Percentiles rank a stretch among this genome's conserved stretches.
phyloP scores from a whole-genome alignment of 1,140 invertebrate genomes.

The Diabrotica virgifera region DNA sequence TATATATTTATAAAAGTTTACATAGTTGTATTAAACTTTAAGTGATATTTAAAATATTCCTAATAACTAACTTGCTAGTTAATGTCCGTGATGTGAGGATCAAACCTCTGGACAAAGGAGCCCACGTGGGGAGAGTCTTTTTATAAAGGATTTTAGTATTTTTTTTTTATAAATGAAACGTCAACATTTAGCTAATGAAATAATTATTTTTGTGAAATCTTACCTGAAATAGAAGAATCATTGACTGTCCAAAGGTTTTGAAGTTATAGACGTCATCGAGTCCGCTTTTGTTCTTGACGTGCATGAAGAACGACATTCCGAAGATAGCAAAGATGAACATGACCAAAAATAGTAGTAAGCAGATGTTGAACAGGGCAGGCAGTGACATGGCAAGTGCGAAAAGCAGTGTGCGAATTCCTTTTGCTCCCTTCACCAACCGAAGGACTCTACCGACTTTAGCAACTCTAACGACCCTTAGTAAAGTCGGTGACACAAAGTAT shows the following conservation, averaged over 20 bases:
- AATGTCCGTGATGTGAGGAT: too few species aligned
- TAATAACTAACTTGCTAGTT: too few species aligned
- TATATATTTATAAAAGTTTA: too few species aligned
- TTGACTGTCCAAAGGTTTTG: slow-evolving; percentile 96
- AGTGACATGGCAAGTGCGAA: slow-evolving; percentile 98
- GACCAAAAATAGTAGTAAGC: slow-evolving; percentile 93
- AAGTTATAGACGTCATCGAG: slow-evolving; percentile 98
- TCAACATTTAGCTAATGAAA: background rate
- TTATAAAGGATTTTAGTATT: too few species aligned
- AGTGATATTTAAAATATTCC: too few species aligned
- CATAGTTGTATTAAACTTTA: too few species aligned
- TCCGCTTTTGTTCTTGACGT: slow-evolving; percentile 89
- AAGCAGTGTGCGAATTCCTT: slow-evolving; percentile 94
- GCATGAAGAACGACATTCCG: slow-evolving; percentile 99
- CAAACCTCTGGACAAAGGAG: too few species aligned
- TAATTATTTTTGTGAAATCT: slow-evolving; percentile 8
- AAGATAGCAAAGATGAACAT: slow-evolving; percentile 99
- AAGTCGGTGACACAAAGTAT: slow-evolving; percentile 95
- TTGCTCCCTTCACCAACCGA: slow-evolving; percentile 94
- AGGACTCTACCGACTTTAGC: slow-evolving; percentile 96
- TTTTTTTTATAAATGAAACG: background rate
- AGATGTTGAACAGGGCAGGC: slow-evolving; percentile 98
- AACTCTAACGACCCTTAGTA: slow-evolving; percentile 94
- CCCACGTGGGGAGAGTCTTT: too few species aligned
- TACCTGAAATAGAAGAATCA: slow-evolving; percentile 96